Conservation (phyloP, 2,888 invertebrate species). For the Cryptocephalus primarius region DNA sequence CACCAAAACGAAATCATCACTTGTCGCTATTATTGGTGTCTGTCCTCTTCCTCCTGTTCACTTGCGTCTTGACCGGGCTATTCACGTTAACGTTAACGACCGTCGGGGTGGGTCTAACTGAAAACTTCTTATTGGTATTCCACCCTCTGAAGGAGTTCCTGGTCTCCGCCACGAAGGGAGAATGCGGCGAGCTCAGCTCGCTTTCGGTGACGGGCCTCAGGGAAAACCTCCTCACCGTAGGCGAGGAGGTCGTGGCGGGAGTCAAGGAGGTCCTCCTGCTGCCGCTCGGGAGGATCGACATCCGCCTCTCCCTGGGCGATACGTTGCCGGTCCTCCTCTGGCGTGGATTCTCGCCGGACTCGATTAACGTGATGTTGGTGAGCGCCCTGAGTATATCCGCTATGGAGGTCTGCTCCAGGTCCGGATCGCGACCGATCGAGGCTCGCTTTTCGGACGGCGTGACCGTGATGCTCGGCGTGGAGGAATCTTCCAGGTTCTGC, state of each 20-base stretch:
- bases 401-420: slow-evolving; percentile 71
- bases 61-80: slow-evolving; percentile 18
- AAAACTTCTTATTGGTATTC: slow-evolving; percentile 7
- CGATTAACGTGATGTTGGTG: slow-evolving; percentile 44
- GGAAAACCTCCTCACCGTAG: slow-evolving; percentile 20
- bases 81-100: neutral
- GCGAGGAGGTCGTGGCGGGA: slow-evolving; percentile 6
- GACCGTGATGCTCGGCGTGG: slow-evolving; percentile 22
- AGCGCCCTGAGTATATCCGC: slow-evolving; percentile 72
- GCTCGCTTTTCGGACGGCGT: slow-evolving; percentile 31
- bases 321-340: slow-evolving; percentile 42
- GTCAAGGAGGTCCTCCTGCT: slow-evolving; percentile 23
- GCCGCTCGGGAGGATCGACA: slow-evolving; percentile 14
- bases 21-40: slow-evolving; percentile 8
- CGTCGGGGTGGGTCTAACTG: slow-evolving; percentile 6
- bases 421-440: slow-evolving; percentile 39
- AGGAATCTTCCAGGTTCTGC: slow-evolving; percentile 11
- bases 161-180: slow-evolving; percentile 7
- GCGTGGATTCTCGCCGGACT: slow-evolving; percentile 19
- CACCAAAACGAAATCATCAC: no score
- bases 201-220: slow-evolving; percentile 24
- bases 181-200: slow-evolving; percentile 8
- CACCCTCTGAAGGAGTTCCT: slow-evolving; percentile 5
- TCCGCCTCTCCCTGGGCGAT: slow-evolving; percentile 11
- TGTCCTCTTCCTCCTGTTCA: slow-evolving; percentile 15